Percentiles rank a stretch among this genome's conserved stretches.
Evolutionary conservation across 2,113 vertebrate species (phyloP).

Genomic region (Vulpes lagopus): DNA sequence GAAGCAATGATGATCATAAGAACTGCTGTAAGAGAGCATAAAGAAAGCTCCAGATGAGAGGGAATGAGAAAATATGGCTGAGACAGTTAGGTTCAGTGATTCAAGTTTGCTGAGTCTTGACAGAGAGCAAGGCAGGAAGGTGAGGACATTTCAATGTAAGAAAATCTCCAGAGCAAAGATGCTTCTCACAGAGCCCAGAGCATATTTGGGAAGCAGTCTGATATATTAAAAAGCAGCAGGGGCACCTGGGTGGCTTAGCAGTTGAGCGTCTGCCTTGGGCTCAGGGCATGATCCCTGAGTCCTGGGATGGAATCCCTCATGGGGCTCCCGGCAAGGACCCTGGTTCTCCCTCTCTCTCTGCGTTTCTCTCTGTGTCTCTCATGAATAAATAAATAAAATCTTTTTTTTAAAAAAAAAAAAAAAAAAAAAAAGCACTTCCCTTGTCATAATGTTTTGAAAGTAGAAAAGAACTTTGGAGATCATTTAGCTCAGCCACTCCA

Average conservation of each 20-base stretch:
- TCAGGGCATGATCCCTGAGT: too few relatives aligned
- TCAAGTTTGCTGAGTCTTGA: neutral
- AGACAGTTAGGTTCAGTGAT: neutral
- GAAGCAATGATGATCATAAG: conserved; percentile 43
- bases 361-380: too few relatives aligned
- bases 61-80: neutral
- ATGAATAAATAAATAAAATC: too few relatives aligned
- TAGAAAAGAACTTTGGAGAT: neutral
- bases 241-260: too few relatives aligned
- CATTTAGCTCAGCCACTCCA: neutral
- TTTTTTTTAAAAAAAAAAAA: too few relatives aligned
- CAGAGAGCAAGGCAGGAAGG: neutral
- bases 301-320: too few relatives aligned
- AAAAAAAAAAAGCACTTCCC: neutral
- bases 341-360: too few relatives aligned
- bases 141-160: neutral
- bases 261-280: too few relatives aligned
- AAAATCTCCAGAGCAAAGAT: neutral
- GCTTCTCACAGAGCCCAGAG: neutral
- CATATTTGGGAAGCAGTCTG: neutral
- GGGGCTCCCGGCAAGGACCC: too few relatives aligned
- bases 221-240: neutral
- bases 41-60: neutral
- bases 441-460: neutral
- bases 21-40: neutral